phyloP scores from a whole-genome alignment of 2,113 vertebrate species.

The Saguinus imperator region DNA sequence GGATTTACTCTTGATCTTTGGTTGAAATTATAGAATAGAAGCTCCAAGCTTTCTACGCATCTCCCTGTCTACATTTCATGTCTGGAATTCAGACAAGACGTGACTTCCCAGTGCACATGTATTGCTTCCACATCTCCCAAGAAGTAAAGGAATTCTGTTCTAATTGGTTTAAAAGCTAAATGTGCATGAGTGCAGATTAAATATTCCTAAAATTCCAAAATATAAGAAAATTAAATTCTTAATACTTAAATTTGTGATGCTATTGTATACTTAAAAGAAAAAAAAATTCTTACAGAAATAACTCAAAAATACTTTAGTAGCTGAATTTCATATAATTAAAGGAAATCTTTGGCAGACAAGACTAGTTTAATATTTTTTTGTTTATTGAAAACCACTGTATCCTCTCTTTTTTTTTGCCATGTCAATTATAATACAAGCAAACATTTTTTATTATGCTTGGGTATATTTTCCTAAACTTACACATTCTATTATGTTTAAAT shows the following conservation, averaged over 20 bases:
- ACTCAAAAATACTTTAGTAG: not conserved
- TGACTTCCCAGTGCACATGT: not conserved
- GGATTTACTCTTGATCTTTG: not conserved
- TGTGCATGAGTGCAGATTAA: not conserved
- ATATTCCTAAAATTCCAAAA: not conserved
- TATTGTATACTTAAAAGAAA: not conserved
- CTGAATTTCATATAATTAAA: not conserved
- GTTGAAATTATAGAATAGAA: not conserved
- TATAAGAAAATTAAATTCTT: not conserved
- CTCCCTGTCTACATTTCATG: not conserved
- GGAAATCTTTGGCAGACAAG: not conserved
- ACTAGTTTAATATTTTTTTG: not conserved
- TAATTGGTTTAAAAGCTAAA: not conserved
- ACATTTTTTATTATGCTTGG: not conserved
- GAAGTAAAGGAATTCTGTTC: not conserved
- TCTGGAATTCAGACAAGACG: not conserved
- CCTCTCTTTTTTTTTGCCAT: not conserved
- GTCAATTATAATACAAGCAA: not conserved
- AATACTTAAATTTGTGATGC: not conserved
- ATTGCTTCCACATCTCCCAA: not conserved
- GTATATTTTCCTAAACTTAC: not conserved
- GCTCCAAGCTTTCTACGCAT: not conserved
- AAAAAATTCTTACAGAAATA: not conserved
- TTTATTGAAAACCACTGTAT: not conserved
- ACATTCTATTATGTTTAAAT: not conserved